Percentiles rank a stretch among this genome's conserved stretches.
phyloP scores from a whole-genome alignment of 37 sponge, comb jelly and placozoan species.

The Spongilla lacustris region DNA sequence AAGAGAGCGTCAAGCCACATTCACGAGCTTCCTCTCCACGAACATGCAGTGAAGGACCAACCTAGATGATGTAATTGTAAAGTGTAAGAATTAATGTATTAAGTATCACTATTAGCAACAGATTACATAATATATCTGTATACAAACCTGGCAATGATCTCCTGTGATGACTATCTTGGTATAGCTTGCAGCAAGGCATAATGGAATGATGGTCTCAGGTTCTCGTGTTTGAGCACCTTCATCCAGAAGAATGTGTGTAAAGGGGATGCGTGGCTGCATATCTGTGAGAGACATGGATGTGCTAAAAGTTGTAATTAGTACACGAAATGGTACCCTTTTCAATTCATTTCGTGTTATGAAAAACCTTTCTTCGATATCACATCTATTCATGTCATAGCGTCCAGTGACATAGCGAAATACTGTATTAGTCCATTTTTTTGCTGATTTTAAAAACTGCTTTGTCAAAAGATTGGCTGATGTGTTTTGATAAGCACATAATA shows the following conservation, averaged over 20 bases:
- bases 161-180: conserved; percentile 78
- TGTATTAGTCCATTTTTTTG: no score
- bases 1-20: conserved; percentile 58
- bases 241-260: conserved; percentile 78
- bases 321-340: no score
- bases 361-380: no score
- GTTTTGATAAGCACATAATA: conserved; percentile 68
- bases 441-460: conserved; percentile 35
- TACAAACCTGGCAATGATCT: conserved; percentile 69
- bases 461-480: conserved; percentile 64
- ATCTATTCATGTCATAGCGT: no score
- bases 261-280: neutral
- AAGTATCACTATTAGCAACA: no score
- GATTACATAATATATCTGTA: no score
- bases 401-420: no score
- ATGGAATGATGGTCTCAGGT: conserved; percentile 62
- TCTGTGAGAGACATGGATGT: no score
- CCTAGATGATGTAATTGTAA: conserved; percentile 34
- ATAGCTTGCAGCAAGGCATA: conserved; percentile 38
- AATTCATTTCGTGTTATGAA: no score
- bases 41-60: conserved; percentile 73
- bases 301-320: no score
- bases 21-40: conserved; percentile 63
- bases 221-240: conserved; percentile 83
- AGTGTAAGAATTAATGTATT: neutral